A percentile compares a stretch with the other conserved stretches of the same genome.
These are phyloP conservation scores for Dendrolimus houi DNA, from an alignment of 2,888 invertebrate species.

Conservation along the genomic window DNA sequence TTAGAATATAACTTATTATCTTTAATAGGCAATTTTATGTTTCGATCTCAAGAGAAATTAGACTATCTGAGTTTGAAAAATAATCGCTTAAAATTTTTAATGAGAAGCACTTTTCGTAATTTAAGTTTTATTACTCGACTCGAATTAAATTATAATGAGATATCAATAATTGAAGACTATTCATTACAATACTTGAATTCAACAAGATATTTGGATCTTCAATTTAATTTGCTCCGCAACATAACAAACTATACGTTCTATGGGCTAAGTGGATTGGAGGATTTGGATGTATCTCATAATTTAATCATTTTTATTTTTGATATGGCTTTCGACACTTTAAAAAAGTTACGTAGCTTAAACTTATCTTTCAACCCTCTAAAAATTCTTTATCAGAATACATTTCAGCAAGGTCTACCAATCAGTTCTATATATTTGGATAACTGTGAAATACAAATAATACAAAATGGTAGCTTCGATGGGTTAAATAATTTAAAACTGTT, in stretches of 20 bases:
- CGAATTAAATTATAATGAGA: slow-evolving; percentile 87
- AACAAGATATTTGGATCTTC: slow-evolving; percentile 86
- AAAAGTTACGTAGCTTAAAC: slow-evolving; percentile 85
- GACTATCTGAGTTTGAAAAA: slow-evolving; percentile 89
- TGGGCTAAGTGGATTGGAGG: slow-evolving; percentile 85
- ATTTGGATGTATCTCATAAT: slow-evolving; percentile 86
- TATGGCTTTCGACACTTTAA: slow-evolving; percentile 84
- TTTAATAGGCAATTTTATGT: slow-evolving; percentile 83
- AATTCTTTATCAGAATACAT: slow-evolving; percentile 82
- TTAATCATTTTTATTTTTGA: slow-evolving; percentile 81
- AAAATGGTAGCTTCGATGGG: slow-evolving; percentile 84
- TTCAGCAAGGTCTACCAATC: slow-evolving; percentile 86
- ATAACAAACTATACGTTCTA: slow-evolving; percentile 85
- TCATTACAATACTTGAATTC: slow-evolving; percentile 86
- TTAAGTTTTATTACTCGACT: slow-evolving; percentile 83
- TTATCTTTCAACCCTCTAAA: slow-evolving; percentile 86
- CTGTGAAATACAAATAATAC: slow-evolving; percentile 84
- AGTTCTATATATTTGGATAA: slow-evolving; percentile 84
- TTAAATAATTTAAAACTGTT: slow-evolving; percentile 86
- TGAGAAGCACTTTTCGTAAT: slow-evolving; percentile 84
- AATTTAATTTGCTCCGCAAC: slow-evolving; percentile 82
- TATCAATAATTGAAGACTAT: slow-evolving; percentile 86
- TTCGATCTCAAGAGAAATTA: slow-evolving; percentile 86
- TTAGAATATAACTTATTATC: slow-evolving; percentile 86
- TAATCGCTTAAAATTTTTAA: slow-evolving; percentile 84